A percentile compares a stretch with the other conserved stretches of the same genome.
Conservation (phyloP, 37 sponge, comb jelly and placozoan species). For the Beroe forskalii region DNA sequence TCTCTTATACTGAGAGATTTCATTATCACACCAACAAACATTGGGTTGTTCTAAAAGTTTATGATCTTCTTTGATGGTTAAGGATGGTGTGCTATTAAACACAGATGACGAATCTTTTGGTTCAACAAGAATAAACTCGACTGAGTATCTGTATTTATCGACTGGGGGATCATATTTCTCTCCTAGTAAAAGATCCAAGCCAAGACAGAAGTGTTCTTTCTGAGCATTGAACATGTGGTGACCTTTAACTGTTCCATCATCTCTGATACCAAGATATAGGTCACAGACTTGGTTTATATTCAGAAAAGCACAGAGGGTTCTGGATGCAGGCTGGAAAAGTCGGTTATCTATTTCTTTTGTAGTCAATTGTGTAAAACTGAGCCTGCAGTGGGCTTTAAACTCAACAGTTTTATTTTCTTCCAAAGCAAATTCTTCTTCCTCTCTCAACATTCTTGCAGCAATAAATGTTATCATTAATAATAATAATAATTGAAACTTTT, state of each 20-base stretch:
- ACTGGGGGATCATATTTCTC: constrained; percentile 4
- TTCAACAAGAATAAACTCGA: constrained; percentile 6
- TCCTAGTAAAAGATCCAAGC: not conserved
- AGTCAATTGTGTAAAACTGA: not conserved
- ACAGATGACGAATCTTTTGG: not conserved
- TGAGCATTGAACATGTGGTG: constrained; percentile 35
- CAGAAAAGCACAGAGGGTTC: constrained; percentile 50
- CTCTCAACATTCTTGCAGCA: not conserved
- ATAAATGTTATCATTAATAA: no score
- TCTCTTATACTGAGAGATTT: not conserved
- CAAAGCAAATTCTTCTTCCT: constrained; percentile 1
- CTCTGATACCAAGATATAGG: constrained; percentile 48
- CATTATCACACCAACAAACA: constrained; percentile 40
- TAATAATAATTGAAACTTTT: no score
- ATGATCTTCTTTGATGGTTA: constrained; percentile 25
- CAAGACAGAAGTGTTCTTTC: constrained; percentile 33
- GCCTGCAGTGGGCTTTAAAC: constrained; percentile 39
- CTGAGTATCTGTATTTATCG: constrained; percentile 16
- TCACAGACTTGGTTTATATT: constrained; percentile 38
- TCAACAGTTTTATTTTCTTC: constrained; percentile 40
- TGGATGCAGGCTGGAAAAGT: constrained; percentile 43
- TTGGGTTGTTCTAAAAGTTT: constrained; percentile 32
- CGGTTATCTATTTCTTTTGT: not conserved
- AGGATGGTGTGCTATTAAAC: not conserved
- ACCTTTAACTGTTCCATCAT: constrained; percentile 33